phyloP scores from a whole-genome alignment of 2,797 vertebrate species.

The Telmatherina bonti region DNA sequence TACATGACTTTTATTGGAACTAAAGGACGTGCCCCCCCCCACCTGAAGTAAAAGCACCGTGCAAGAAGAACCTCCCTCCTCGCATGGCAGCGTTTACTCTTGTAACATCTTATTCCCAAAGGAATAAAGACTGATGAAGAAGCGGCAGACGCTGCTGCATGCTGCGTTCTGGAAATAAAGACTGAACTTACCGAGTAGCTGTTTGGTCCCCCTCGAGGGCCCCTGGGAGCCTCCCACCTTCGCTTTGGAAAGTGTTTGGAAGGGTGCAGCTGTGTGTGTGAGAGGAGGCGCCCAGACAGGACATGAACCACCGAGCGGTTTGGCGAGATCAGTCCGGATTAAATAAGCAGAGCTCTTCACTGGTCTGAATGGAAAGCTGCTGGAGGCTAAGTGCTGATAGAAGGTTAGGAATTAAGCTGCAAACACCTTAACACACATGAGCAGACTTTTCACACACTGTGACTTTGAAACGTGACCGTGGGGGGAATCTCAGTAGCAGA shows the following conservation, averaged over 20 bases:
- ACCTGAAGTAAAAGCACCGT: too few relatives aligned
- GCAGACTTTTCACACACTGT: slow-evolving; percentile 4
- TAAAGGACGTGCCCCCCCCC: too few relatives aligned
- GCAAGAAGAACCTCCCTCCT: too few relatives aligned
- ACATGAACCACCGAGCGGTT: slow-evolving; percentile 68
- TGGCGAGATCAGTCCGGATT: slow-evolving; percentile 78
- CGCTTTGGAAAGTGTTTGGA: slow-evolving; percentile 32
- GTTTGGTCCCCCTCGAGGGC: slow-evolving; percentile 3
- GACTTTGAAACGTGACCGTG: slow-evolving; percentile 22
- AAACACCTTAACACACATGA: slow-evolving; percentile 22
- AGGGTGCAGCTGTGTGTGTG: slow-evolving; percentile 65
- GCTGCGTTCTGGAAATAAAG: slow-evolving; percentile 5
- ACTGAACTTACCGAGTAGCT: slow-evolving; percentile 2
- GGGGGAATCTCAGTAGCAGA: not conserved
- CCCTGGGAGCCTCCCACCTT: slow-evolving; percentile 18
- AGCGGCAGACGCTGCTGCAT: not conserved
- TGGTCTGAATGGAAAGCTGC: slow-evolving; percentile 68
- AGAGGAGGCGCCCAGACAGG: slow-evolving; percentile 33
- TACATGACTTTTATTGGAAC: too few relatives aligned
- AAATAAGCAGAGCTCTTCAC: slow-evolving; percentile 65
- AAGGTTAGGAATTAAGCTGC: slow-evolving; percentile 42
- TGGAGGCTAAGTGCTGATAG: slow-evolving; percentile 72
- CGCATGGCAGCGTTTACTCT: not conserved
- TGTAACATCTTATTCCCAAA: not conserved
- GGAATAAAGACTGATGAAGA: too few relatives aligned